Conservation (phyloP, 2,797 vertebrate species). For the Melanotaenia trifasciata region DNA sequence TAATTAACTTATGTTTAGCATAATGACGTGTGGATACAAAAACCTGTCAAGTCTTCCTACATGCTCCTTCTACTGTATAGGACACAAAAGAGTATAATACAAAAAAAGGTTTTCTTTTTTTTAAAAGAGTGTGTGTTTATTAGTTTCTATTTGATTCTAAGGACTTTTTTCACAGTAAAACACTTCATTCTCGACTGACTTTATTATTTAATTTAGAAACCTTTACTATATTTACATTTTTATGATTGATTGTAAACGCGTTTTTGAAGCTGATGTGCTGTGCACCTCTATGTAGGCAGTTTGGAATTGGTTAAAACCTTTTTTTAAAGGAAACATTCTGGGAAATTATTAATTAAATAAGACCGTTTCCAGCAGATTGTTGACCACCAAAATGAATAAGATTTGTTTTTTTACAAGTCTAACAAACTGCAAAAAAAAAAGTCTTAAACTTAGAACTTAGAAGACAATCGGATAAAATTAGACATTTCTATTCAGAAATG, state of each 20-base stretch:
- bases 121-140: constrained; percentile 14
- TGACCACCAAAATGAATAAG: not conserved
- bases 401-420: not conserved
- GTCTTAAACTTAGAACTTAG: no score
- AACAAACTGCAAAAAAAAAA: not conserved
- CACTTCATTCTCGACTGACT: not conserved
- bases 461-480: not conserved
- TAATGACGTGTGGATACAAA: constrained; percentile 13
- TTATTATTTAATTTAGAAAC: not conserved
- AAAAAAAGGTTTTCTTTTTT: constrained; percentile 48
- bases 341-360: not conserved
- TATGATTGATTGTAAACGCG: not conserved
- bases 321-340: not conserved
- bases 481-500: not conserved
- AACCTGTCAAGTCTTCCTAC: constrained; percentile 15
- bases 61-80: constrained; percentile 12
- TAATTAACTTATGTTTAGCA: constrained; percentile 32
- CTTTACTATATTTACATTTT: not conserved
- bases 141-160: no score
- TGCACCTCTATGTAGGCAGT: no score
- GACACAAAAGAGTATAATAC: constrained; percentile 10
- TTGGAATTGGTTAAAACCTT: no score
- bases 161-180: no score
- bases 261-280: not conserved
- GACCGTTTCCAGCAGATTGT: not conserved